Conservation (phyloP, 2,797 vertebrate species). For the Hyperoplus immaculatus region DNA sequence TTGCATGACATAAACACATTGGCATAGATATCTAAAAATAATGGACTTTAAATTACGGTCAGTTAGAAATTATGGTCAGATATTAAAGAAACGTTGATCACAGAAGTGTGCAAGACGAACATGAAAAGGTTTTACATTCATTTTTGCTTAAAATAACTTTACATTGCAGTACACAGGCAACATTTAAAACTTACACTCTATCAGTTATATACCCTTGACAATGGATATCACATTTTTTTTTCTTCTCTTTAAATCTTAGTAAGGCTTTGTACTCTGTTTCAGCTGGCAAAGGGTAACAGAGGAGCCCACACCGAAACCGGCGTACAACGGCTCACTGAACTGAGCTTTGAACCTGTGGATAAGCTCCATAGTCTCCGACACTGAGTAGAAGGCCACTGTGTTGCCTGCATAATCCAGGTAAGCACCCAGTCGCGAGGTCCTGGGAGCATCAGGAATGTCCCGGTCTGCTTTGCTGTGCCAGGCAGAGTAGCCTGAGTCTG, state of each 20-base stretch:
- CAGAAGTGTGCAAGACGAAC: neutral
- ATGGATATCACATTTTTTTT: neutral
- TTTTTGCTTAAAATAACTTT: neutral
- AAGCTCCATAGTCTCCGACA: constrained; percentile 82
- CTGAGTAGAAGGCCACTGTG: constrained; percentile 80
- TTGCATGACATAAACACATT: neutral
- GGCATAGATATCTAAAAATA: neutral
- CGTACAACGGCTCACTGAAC: constrained; percentile 85
- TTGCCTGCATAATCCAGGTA: constrained; percentile 83
- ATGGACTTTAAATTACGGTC: neutral
- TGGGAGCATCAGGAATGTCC: constrained; percentile 69
- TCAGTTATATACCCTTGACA: neutral
- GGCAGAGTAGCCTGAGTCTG: constrained; percentile 85
- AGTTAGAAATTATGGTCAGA: neutral
- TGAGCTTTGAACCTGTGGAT: constrained; percentile 84
- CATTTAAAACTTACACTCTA: neutral
- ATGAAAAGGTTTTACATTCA: neutral
- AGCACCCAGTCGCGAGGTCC: constrained; percentile 80
- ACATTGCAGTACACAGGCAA: neutral
- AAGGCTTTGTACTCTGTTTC: constrained; percentile 57
- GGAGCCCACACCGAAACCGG: constrained; percentile 87
- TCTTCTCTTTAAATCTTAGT: constrained; percentile 22
- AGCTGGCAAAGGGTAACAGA: constrained; percentile 82
- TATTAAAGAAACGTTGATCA: neutral
- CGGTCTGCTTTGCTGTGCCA: constrained; percentile 86